Base-by-base conservation (phyloP, 2,113 vertebrate species). In the Agelaius phoeniceus region DNA sequence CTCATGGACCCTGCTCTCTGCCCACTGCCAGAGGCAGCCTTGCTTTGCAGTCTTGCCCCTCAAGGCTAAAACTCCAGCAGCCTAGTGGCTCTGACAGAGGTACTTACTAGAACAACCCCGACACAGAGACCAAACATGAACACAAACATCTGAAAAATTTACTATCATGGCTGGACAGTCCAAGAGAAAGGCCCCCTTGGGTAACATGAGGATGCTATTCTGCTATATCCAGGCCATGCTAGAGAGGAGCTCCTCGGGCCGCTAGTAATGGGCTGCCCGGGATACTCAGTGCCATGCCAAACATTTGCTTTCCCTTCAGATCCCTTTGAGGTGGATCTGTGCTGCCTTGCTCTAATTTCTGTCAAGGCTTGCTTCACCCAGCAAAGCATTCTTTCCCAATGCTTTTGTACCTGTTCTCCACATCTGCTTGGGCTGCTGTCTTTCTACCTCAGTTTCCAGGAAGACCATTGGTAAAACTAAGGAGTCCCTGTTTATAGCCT, bases 111-210 rank as follows among this genome's bases (percentile, higher is more conserved):
- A 39, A 72, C 35, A 46, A 7, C 33, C 21, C 30, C 48, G 62
- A 87, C 54, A 54, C 14, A 58, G 63, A 87, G 43, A 27, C 30
- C 67, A 89, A 68, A 83, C 0, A 11, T 10, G 52, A 75, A 35
- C 22, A 22, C 14, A 74, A 58, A 39, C 35, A 58, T 17, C 41
- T 1, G 4, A 66, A 94, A 84, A 58, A 44, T 33, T 78, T 72
- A 46, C 39, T 19, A 12, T 63, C 33, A 4, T 0, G 0, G 54
- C 16, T 63, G 57, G 43, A 63, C 16, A 6, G 13, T 10, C 20
- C 30, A 57, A 48, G 27, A 87, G 27, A 76, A 87, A 79, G 66
- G 21, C 39, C 68, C 13, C 11, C 21, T 87, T 69, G 69, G 39
- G 65, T 48, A 78, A 66, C 4, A 21, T 5, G 28, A 75, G 13